Conservation (phyloP, 2,797 vertebrate species). For the Anguilla pacifica region DNA sequence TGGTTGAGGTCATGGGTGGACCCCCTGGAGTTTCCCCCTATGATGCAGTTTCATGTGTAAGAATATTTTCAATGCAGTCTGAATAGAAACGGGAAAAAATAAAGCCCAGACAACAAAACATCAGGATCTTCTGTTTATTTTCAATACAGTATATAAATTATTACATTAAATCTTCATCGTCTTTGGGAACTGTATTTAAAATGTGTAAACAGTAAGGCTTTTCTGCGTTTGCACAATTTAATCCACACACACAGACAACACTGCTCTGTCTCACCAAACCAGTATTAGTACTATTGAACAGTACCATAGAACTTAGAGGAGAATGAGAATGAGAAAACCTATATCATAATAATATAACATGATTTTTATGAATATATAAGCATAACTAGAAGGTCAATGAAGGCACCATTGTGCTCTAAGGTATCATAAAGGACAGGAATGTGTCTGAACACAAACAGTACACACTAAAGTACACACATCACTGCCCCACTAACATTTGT, state of each 20-base stretch:
- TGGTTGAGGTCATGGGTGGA: neutral
- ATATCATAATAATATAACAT: neutral
- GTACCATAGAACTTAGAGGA: neutral
- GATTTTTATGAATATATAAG: neutral
- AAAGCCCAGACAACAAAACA: neutral
- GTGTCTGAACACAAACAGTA: neutral
- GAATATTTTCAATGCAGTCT: neutral
- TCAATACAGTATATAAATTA: neutral
- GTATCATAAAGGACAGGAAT: neutral
- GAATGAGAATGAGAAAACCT: neutral
- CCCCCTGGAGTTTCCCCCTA: no score
- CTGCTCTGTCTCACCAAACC: no score
- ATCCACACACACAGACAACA: neutral
- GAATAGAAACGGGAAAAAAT: neutral
- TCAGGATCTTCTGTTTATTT: conserved; percentile 1
- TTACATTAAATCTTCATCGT: conserved; percentile 21
- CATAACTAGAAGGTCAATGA: neutral
- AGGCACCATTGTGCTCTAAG: neutral
- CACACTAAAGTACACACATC: no score
- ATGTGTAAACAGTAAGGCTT: conserved; percentile 8
- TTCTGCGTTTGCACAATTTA: neutral
- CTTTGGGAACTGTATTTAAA: conserved; percentile 28
- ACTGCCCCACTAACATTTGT: neutral
- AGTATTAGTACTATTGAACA: neutral
- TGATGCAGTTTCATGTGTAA: neutral